A percentile compares a stretch with the other conserved stretches of the same genome.
phyloP scores from a whole-genome alignment of 2,113 vertebrate genomes.

The Spermophilus dauricus region DNA sequence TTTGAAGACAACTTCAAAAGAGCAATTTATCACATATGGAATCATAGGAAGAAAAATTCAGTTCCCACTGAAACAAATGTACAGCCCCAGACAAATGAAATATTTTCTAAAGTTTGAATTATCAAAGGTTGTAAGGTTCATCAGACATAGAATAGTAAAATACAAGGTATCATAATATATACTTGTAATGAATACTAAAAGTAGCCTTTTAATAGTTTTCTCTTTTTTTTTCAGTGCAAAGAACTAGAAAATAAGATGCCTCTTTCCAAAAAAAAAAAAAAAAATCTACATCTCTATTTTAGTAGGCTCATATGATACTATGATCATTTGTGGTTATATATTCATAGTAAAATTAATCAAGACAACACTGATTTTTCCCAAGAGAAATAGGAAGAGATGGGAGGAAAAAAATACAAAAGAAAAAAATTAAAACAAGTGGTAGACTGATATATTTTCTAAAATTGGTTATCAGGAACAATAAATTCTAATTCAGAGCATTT shows the following conservation, averaged over 20 bases:
- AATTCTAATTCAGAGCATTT: background rate
- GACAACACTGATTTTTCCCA: background rate
- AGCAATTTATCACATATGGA: background rate
- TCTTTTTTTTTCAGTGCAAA: background rate
- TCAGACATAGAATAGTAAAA: background rate
- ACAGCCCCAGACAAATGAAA: background rate
- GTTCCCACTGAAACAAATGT: background rate
- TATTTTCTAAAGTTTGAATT: background rate
- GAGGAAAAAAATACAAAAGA: background rate
- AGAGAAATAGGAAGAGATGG: background rate
- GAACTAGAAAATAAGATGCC: background rate
- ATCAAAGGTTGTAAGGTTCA: background rate
- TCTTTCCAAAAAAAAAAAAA: conserved; percentile 3
- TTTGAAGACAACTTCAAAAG: background rate
- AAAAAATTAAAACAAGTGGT: background rate
- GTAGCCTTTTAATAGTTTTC: background rate
- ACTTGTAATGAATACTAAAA: background rate
- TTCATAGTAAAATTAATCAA: background rate
- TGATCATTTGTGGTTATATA: background rate
- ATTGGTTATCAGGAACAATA: background rate
- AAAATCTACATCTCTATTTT: background rate
- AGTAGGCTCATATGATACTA: background rate
- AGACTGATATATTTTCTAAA: background rate
- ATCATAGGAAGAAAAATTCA: background rate
- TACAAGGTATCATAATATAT: background rate